Conservation (phyloP, 1,140 invertebrate species). For the Drosophila eugracilis region DNA sequence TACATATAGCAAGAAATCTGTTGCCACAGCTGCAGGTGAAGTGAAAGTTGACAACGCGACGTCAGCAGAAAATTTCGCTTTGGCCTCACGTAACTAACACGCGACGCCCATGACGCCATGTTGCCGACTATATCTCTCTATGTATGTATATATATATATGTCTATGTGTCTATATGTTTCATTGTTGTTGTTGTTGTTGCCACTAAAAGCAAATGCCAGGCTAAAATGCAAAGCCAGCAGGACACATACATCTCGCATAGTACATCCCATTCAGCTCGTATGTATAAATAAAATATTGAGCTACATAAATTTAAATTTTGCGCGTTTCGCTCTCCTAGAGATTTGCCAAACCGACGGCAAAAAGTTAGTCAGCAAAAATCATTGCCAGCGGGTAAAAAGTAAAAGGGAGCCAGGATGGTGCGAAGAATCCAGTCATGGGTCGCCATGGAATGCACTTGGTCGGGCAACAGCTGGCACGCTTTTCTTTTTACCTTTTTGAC, state of each 20-base stretch:
- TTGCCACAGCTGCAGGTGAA: conserved; percentile 76
- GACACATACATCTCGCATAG: conserved; percentile 27
- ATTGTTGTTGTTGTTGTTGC: conserved; percentile 28
- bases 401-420: conserved; percentile 14
- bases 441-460: conserved; percentile 19
- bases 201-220: conserved; percentile 67
- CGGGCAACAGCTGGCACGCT: conserved; percentile 40
- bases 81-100: conserved; percentile 69
- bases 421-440: conserved; percentile 2
- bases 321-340: conserved; percentile 19
- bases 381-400: conserved; percentile 29
- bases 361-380: conserved; percentile 78
- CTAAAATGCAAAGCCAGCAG: conserved; percentile 61
- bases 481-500: conserved; percentile 21
- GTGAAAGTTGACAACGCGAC: conserved; percentile 76
- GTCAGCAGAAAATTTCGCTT: conserved; percentile 75
- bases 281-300: conserved; percentile 79
- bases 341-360: conserved; percentile 27
- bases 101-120: conserved; percentile 47
- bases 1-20: conserved; percentile 14
- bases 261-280: conserved; percentile 20
- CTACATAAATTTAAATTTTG: conserved; percentile 77
- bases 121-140: conserved; percentile 20
- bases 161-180: conserved; percentile 7
- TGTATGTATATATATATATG: background rate